Base-by-base conservation (phyloP, 2,888 invertebrate species). In the Heliconius hortense region DNA sequence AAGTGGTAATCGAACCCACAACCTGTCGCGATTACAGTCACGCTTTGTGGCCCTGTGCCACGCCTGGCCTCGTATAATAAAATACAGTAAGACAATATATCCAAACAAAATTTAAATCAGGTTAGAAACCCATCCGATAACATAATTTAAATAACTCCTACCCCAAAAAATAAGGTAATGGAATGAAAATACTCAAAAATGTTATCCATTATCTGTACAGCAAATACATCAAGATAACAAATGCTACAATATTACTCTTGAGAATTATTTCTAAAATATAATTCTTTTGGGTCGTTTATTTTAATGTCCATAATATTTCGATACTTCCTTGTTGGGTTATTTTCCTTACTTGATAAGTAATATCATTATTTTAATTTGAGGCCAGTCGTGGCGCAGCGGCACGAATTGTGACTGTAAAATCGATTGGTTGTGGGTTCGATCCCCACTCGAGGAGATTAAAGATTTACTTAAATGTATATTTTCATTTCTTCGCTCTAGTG, bases 101-200 rank as follows among this genome's bases (percentile, higher is more conserved):
- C 7, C n/a, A 11, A 64, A 39, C n/a, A 60, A 64, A 73, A 73
- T 48, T 66, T 76, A 28, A 68, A 73, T 70, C 67, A 71, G 21
- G n/a, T 73, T 71, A 24, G 66, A 59, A 73, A 64, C 62, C 39
- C 70, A 63, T 76, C 85, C 83, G 80, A 81, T 82, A 83, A 83
- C 87, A 89, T 90, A 88, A 86, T 82, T 89, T 88, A 90, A 86
- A 89, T 85, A 81, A 15, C 81, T 81, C 79, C 81, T 80, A 81
- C 85, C 89, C 88, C 87, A 78, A 86, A 83, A 88, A 84, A 82
- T 81, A 80, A 82, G 80, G 86, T 87, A 87, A 87, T 88, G 88
- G 86, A 88, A 89, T 87, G 89, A 86, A 91, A 91, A 85, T 85
- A 85, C 85, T 89, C 87, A 89, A 89, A 89, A 91, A 88, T 87